Evolutionary conservation across 92 coral and sea anemone genomes (phyloP).

Genomic region (Zoanthus sansibaricus): DNA sequence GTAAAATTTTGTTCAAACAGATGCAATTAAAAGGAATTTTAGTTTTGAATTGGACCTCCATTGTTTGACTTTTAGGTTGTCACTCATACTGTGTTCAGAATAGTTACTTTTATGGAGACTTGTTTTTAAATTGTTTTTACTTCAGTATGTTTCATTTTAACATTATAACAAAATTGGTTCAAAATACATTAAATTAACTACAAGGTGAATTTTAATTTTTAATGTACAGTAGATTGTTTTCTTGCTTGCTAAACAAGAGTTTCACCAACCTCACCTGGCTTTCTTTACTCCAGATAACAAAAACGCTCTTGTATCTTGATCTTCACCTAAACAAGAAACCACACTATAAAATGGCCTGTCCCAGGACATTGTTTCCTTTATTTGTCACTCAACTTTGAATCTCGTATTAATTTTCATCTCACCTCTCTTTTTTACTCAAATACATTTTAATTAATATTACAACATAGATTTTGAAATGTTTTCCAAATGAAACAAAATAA

Average conservation of each 20-base stretch:
- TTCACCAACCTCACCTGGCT: constrained; percentile 48
- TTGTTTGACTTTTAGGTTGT: no score
- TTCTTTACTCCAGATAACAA: background rate
- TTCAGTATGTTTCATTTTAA: background rate
- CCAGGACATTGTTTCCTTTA: no score
- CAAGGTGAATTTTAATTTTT: no score
- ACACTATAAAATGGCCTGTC: no score
- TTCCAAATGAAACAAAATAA: no score
- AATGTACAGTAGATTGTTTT: background rate
- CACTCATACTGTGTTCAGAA: background rate
- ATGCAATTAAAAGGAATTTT: background rate
- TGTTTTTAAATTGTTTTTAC: background rate
- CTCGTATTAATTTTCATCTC: no score
- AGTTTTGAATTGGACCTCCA: background rate
- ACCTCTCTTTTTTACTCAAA: no score
- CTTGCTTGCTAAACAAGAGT: background rate
- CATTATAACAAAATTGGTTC: background rate
- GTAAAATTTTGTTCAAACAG: background rate
- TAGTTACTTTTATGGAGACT: background rate
- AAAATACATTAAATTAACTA: no score
- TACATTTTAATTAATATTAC: no score
- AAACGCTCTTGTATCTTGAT: background rate
- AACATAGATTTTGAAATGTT: no score
- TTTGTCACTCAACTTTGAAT: no score
- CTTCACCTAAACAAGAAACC: background rate